Evolutionary conservation across 2,113 vertebrate species (phyloP).

Genomic region (Tachysurus vachellii): DNA sequence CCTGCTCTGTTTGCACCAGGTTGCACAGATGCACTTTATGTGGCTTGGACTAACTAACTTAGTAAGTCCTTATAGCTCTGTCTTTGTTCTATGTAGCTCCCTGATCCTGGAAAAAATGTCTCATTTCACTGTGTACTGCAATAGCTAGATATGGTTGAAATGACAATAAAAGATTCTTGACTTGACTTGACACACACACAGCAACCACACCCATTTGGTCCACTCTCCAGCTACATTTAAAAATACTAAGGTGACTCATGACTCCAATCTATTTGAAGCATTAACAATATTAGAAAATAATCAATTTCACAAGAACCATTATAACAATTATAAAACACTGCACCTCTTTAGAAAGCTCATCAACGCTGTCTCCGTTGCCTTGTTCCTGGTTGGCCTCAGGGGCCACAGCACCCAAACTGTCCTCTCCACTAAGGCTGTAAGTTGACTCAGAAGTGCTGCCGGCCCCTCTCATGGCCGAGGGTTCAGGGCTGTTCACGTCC

Average conservation of each 20-base stretch:
- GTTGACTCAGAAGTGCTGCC: constrained; percentile 82
- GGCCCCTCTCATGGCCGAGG: constrained; percentile 82
- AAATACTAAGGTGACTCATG: background rate
- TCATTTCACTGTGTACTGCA: too few species aligned
- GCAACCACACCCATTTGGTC: constrained; percentile 40
- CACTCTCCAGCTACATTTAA: constrained; percentile 30
- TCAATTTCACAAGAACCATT: constrained; percentile 18
- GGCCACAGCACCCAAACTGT: constrained; percentile 90
- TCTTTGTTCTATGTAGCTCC: too few species aligned
- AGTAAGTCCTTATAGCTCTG: too few species aligned
- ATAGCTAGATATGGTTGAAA: too few species aligned
- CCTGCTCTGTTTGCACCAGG: too few species aligned
- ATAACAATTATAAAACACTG: constrained; percentile 19
- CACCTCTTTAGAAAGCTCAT: constrained; percentile 95
- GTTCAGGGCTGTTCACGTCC: constrained; percentile 81
- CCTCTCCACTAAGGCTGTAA: constrained; percentile 80
- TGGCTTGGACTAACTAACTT: too few species aligned
- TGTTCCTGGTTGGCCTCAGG: constrained; percentile 80
- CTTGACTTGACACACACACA: background rate
- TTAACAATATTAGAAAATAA: constrained; percentile 5
- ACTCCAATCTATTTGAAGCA: background rate
- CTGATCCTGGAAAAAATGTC: too few species aligned
- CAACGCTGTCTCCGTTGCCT: constrained; percentile 68
- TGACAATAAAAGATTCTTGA: too few species aligned
- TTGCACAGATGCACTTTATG: too few species aligned